Percentiles rank a stretch among this genome's conserved stretches.
These are phyloP conservation scores for Diplodus puntazzo DNA, from an alignment of 2,797 vertebrate species.

Conservation along the genomic window DNA sequence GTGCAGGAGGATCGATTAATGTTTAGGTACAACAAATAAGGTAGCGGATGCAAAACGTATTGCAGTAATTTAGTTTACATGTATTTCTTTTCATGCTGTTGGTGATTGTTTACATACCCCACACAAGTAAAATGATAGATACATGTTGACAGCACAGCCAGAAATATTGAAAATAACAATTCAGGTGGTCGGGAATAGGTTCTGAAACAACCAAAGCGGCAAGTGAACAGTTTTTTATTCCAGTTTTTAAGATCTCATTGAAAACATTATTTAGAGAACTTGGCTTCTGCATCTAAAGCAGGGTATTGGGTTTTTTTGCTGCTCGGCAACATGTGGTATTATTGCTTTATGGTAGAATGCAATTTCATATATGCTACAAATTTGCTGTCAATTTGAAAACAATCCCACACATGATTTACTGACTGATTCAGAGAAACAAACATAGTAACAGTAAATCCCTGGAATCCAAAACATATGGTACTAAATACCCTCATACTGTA, in stretches of 20 bases:
- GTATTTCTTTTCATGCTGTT: background rate
- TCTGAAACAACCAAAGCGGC: too few species aligned
- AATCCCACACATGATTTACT: conserved; percentile 1
- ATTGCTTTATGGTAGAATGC: conserved; percentile 2
- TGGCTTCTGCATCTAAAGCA: too few species aligned
- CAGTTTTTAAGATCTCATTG: too few species aligned
- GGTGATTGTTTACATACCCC: background rate
- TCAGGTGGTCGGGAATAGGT: too few species aligned
- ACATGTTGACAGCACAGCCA: too few species aligned
- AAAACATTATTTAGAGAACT: too few species aligned
- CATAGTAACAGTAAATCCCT: conserved; percentile 16
- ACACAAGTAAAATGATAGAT: background rate
- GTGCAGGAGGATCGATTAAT: background rate
- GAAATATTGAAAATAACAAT: too few species aligned
- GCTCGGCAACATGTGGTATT: too few species aligned
- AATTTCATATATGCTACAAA: background rate
- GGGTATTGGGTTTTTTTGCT: too few species aligned
- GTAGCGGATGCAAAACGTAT: background rate
- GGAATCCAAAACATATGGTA: conserved; percentile 27
- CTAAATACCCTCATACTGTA: conserved; percentile 18
- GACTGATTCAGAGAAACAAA: conserved; percentile 47
- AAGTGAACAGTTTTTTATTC: too few species aligned
- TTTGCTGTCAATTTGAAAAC: conserved; percentile 10
- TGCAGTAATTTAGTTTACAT: background rate
- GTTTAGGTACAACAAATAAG: too few species aligned